A percentile compares a stretch with the other conserved stretches of the same genome.
Evolutionary conservation across 2,113 vertebrate genomes (phyloP).

Genomic region (Amazona guildingii): DNA sequence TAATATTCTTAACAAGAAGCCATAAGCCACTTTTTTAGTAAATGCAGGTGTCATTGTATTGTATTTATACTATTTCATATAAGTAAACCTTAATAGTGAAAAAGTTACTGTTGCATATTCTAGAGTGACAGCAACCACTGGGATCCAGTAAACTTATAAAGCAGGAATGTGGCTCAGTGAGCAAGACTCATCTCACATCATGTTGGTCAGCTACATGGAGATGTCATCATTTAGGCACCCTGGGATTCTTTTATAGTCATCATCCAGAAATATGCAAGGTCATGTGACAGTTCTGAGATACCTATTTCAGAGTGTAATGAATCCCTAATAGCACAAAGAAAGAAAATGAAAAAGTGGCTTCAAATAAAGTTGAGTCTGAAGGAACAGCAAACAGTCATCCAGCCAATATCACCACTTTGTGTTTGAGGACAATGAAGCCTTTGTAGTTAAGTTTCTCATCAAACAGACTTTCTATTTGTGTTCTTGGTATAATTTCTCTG

Average conservation of each 20-base stretch:
- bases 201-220: not conserved
- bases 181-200: not conserved
- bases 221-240: not conserved
- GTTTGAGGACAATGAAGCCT: not conserved
- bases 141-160: not conserved
- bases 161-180: not conserved
- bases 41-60: not conserved
- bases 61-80: not conserved
- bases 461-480: not conserved
- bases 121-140: not conserved
- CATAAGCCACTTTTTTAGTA: not conserved
- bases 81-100: not conserved
- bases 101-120: not conserved
- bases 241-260: not conserved
- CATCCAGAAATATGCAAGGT: not conserved
- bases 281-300: not conserved
- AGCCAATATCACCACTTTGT: not conserved
- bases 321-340: not conserved
- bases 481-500: not conserved
- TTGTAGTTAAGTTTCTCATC: not conserved
- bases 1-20: not conserved
- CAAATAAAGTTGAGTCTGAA: not conserved
- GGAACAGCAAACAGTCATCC: not conserved
- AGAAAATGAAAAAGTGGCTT: not conserved
- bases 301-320: not conserved